Evolutionary conservation across 2,113 vertebrate genomes (phyloP).

Genomic region (Equus quagga): DNA sequence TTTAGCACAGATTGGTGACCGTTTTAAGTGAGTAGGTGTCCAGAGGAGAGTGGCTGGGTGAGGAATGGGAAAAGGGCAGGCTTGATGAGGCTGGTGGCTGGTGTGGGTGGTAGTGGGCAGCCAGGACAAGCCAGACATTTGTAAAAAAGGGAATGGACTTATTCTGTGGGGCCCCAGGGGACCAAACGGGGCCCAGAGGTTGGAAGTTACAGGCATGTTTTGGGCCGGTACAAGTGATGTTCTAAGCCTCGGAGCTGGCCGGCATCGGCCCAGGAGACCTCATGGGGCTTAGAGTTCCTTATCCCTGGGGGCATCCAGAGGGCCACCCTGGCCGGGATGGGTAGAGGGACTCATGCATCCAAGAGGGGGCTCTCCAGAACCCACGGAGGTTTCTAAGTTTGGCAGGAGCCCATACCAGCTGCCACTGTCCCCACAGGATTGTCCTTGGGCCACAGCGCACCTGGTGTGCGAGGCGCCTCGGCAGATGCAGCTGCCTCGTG

Average conservation of each 20-base stretch:
- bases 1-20: background rate
- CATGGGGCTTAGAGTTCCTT: background rate
- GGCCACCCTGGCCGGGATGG: background rate
- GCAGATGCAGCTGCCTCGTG: too few relatives aligned
- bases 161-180: background rate
- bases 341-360: background rate
- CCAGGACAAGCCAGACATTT: background rate
- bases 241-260: too few relatives aligned
- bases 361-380: background rate
- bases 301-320: background rate
- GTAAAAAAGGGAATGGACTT: background rate
- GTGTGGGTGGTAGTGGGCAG: background rate
- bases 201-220: background rate
- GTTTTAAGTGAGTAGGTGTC: background rate
- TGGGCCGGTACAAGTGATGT: background rate
- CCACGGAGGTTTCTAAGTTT: too few relatives aligned
- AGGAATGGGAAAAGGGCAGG: background rate
- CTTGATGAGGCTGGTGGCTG: background rate
- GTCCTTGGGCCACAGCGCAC: background rate
- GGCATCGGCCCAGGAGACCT: too few relatives aligned
- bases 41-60: background rate
- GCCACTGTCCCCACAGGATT: background rate
- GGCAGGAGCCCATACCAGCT: background rate
- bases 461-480: rapidly evolving
- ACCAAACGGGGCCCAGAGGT: background rate